Evolutionary conservation across 2,797 vertebrate species (phyloP), one percentile per base, ranked within the genome.

Genomic region (Parotocinclus haroldoi): DNA sequence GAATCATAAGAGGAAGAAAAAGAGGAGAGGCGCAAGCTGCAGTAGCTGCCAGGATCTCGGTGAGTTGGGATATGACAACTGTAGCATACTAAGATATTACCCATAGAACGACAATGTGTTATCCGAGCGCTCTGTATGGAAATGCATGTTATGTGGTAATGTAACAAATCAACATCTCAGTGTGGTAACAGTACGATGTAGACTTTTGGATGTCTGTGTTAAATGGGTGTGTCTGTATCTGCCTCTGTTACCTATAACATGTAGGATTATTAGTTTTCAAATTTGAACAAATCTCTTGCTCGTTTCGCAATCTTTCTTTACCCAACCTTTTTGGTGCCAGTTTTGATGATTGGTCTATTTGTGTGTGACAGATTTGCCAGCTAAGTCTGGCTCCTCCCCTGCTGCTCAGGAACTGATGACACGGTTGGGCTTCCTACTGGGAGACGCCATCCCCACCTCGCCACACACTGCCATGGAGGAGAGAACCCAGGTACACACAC

Each of bases 351-450:
- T 27, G 27, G 27, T 27, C 27, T 68, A 50, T 50, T 58, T 68
- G 66, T 75, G 59, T 68, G 44, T 7, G 13, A 50, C 58, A 76
- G 77, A 72, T 65, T 75, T 68, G 73, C 64, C 76, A 58, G 71
- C 64, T 55, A 76, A 91, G 82, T 83, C 81, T n/a, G 92, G 89
- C 88, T 95, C 95, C 91, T 95, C 95, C 64, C 82, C 90, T 79
- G 94, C 94, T 79, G 93, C 93, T 86, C 96, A 97, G 87, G 96
- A 99, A 90, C 81, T 99, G 89, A 98, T 98, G 96, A 99, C 96
- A 82, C 94, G 96, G 84, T 79, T 98, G 91, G 96, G 96, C 64
- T 96, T 99, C 89, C 89, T 98, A 86, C 87, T 99, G 86, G 96
- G 96, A 88, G 95, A 98, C 93, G 92, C 93, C 69, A 93, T 96